Evolutionary conservation across 2,888 invertebrate species (phyloP).

Genomic region (Cerastis leucographa): DNA sequence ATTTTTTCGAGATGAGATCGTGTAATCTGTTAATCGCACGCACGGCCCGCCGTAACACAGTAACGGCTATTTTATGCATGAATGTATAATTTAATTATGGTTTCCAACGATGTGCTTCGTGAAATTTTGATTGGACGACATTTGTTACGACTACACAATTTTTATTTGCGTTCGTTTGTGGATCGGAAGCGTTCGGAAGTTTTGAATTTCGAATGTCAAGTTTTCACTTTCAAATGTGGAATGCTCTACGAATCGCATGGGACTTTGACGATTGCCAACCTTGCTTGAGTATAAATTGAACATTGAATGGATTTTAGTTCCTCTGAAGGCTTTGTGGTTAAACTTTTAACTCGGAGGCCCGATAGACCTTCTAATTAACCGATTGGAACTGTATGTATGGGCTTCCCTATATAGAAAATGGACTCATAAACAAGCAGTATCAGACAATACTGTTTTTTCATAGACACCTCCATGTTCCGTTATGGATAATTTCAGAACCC

Average conservation of each 20-base stretch:
- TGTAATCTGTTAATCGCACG: slow-evolving; percentile 68
- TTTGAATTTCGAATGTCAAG: slow-evolving; percentile 38
- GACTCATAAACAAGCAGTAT: neutral
- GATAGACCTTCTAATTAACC: too few species aligned
- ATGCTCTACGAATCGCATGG: neutral
- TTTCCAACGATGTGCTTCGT: slow-evolving; percentile 68
- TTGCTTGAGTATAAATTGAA: neutral
- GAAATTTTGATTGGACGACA: slow-evolving; percentile 72
- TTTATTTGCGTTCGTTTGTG: slow-evolving; percentile 57
- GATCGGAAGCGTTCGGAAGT: slow-evolving; percentile 32
- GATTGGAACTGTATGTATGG: neutral
- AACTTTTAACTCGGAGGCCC: neutral
- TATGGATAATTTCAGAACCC: neutral
- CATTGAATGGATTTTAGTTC: neutral
- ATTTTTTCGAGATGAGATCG: slow-evolving; percentile 56
- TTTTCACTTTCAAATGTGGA: slow-evolving; percentile 38
- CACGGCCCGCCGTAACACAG: slow-evolving; percentile 63
- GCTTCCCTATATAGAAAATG: neutral
- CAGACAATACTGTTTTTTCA: neutral
- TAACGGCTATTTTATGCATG: slow-evolving; percentile 81
- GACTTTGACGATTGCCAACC: neutral
- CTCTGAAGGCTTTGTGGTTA: neutral
- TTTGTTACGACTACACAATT: slow-evolving; percentile 67
- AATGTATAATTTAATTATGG: slow-evolving; percentile 82
- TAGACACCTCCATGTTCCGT: neutral